phyloP scores from a whole-genome alignment of 2,797 vertebrate species.

The Neosilurus mollespiculum region DNA sequence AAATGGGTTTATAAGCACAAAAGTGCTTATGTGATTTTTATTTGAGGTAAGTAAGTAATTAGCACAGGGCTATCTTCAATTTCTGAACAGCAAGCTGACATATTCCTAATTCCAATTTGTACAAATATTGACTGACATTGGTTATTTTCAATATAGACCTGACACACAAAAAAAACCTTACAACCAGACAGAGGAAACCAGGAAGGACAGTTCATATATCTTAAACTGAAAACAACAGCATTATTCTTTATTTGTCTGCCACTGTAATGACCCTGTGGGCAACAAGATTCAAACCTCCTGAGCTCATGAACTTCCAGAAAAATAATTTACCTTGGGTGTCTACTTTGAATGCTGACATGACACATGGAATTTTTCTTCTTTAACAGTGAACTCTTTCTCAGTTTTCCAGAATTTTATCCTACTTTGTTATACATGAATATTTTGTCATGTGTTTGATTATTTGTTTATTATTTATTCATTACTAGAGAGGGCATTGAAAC shows the following conservation, averaged over 20 bases:
- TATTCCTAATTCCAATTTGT: background rate
- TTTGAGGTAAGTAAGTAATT: background rate
- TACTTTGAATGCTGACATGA: background rate
- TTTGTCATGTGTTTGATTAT: background rate
- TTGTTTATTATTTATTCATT: background rate
- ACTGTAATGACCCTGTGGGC: background rate
- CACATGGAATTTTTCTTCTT: background rate
- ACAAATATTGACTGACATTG: background rate
- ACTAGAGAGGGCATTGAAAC: background rate
- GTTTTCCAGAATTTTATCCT: background rate
- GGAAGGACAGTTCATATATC: constrained; percentile 3
- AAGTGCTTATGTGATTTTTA: background rate
- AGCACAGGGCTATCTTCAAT: background rate
- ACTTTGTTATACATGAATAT: background rate
- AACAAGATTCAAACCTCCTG: background rate
- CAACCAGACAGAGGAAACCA: background rate
- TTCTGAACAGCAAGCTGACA: background rate
- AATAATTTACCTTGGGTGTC: background rate
- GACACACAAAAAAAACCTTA: too few species aligned
- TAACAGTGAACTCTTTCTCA: background rate
- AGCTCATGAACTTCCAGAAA: constrained; percentile 1
- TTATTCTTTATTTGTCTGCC: background rate
- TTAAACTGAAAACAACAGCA: background rate
- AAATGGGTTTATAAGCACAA: background rate
- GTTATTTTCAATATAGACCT: background rate